A percentile compares a stretch with the other conserved stretches of the same genome.
Conservation (phyloP, 2,888 invertebrate species). For the Plagodis dolabraria region DNA sequence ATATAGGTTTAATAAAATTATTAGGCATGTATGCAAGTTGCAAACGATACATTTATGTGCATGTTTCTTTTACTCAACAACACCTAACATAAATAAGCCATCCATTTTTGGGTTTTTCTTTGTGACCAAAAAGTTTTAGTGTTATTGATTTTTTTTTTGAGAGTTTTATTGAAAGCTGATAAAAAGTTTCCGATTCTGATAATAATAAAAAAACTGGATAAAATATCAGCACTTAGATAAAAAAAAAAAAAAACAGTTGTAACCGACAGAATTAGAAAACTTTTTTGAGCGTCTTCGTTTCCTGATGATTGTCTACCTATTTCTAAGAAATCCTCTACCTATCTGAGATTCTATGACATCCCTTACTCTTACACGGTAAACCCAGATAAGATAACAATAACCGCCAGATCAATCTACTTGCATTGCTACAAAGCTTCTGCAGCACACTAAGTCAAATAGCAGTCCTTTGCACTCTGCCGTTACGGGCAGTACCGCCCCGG, state of each 20-base stretch:
- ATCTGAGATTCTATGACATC: background rate
- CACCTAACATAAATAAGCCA: no score
- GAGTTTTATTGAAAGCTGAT: background rate
- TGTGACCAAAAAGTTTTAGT: no score
- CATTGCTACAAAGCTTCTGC: background rate
- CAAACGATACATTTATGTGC: no score
- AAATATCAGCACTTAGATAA: no score
- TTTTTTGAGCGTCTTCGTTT: no score
- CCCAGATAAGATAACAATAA: background rate
- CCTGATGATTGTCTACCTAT: background rate
- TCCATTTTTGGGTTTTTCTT: no score
- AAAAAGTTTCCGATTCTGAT: background rate
- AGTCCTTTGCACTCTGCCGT: slow-evolving; percentile 34
- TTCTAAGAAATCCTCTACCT: background rate
- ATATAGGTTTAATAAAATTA: no score
- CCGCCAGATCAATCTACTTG: background rate
- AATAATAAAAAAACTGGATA: background rate
- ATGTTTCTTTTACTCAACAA: no score
- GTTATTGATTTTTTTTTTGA: no score
- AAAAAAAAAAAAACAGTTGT: no score
- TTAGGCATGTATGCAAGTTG: no score
- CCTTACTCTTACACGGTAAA: background rate
- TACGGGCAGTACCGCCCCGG: slow-evolving; percentile 41
- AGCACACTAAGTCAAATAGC: slow-evolving; percentile 25
- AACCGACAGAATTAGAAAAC: background rate